Evolutionary conservation across 2,888 invertebrate species (phyloP), one percentile per base, ranked within the genome.

Genomic region (Diadegma fenestrale): DNA sequence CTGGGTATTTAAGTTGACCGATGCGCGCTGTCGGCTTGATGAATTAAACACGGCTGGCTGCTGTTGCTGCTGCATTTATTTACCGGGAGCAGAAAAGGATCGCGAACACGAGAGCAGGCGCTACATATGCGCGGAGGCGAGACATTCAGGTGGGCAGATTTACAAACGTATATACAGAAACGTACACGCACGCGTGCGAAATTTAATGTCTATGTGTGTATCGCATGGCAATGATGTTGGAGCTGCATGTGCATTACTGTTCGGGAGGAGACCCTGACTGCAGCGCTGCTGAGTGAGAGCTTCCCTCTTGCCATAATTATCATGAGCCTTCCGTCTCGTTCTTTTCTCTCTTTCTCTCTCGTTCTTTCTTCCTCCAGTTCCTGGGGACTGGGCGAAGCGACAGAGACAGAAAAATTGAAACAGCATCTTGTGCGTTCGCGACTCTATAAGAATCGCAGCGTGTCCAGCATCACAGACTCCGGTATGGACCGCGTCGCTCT

Each of bases 1-100:
- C 86, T 85, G 87, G 91, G 90, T 90, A 90, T 91, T 91, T 89
- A 90, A 88, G 88, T 86, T 91, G 91, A 91, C 85, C 86, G 87
- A 91, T 91, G 89, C 87, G 72, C 69, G 68, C 86, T 87, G 90
- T 92, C 90, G 89, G 85, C 79, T 81, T 92, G 92, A 91, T 91
- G 87, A 90, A 91, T 92, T 91, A 92, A 91, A 90, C 87, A 85
- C 86, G 87, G 88, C 89, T 89, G 85, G 87, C 63, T 82, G 85
- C 79, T 85, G 89, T 43, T 61, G 89, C 54, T 61, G 66, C n/a
- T 33, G 77, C 80, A 82, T 90, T 77, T 90, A 89, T 88, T 89
- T 88, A 91, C 88, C 68, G 73, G 58, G 73, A 84, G 86, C 66
- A 77, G 33, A 72, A 26, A 71, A 69, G 12, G 43, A 68, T 69